phyloP scores from a whole-genome alignment of 2,797 vertebrate species.

The Caiman crocodilus region DNA sequence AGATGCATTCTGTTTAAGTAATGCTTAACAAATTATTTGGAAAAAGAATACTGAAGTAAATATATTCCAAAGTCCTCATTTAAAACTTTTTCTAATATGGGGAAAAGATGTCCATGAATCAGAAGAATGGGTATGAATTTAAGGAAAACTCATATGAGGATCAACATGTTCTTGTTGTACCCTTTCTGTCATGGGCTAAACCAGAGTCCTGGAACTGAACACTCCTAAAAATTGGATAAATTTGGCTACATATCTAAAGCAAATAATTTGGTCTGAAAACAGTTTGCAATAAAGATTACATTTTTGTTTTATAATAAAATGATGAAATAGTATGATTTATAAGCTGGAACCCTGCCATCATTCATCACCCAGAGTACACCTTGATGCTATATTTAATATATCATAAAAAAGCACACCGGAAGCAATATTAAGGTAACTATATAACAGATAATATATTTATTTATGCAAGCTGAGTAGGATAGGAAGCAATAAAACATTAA shows the following conservation, averaged over 20 bases:
- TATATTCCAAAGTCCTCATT: background rate
- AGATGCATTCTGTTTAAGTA: background rate
- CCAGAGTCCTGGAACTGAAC: background rate
- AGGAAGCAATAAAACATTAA: no score
- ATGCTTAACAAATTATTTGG: no score
- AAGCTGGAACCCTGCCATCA: no score
- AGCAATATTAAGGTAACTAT: no score
- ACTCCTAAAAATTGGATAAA: background rate
- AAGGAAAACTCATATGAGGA: background rate
- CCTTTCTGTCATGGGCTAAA: background rate
- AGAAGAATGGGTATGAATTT: background rate
- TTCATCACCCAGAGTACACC: no score
- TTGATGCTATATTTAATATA: no score
- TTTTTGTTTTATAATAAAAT: background rate
- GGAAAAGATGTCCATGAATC: background rate
- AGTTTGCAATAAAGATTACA: background rate
- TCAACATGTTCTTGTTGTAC: background rate
- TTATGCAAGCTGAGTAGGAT: no score
- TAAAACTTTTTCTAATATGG: no score
- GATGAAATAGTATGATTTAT: background rate
- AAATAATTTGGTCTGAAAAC: background rate
- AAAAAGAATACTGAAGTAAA: background rate
- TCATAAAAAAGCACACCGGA: no score
- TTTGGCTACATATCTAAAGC: background rate
- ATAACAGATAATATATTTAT: no score